Conservation (phyloP, 2,888 invertebrate species). For the Chloromyia formosa region DNA sequence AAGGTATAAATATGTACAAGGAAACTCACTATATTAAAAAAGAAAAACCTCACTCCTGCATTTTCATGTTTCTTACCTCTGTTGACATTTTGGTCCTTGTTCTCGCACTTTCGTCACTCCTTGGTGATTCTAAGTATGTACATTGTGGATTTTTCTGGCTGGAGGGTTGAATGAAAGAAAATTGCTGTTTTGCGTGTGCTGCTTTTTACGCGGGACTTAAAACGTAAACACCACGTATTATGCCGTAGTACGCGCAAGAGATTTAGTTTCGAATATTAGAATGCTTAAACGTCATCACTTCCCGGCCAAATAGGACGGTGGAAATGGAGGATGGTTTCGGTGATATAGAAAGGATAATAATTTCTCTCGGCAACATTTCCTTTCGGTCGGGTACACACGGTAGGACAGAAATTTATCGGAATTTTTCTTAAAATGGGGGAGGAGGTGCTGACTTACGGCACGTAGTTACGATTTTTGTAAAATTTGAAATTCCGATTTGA, state of each 20-base stretch:
- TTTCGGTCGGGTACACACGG: too few species aligned
- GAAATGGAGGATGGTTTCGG: too few species aligned
- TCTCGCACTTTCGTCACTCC: not conserved
- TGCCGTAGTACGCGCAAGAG: not conserved
- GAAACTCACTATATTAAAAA: too few species aligned
- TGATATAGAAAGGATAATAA: too few species aligned
- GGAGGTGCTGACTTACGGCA: not conserved
- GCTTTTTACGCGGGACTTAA: not conserved
- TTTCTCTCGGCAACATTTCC: too few species aligned
- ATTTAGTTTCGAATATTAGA: not conserved
- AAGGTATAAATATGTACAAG: too few species aligned
- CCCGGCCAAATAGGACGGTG: not conserved
- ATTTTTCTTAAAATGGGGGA: not conserved
- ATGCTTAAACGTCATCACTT: constrained; percentile 6
- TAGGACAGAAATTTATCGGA: not conserved
- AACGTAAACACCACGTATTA: not conserved
- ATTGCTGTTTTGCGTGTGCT: constrained; percentile 8
- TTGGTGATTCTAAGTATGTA: not conserved
- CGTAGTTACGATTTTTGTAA: not conserved
- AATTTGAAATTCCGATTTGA: not conserved
- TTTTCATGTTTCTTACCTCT: not conserved
- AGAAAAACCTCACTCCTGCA: too few species aligned
- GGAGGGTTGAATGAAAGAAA: constrained; percentile 7
- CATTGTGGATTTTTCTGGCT: not conserved
- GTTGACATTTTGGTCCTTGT: not conserved